A percentile compares a stretch with the other conserved stretches of the same genome.
These are phyloP conservation scores for Agapornis canus DNA, from an alignment of 2,797 vertebrate genomes.

Conservation along the genomic window DNA sequence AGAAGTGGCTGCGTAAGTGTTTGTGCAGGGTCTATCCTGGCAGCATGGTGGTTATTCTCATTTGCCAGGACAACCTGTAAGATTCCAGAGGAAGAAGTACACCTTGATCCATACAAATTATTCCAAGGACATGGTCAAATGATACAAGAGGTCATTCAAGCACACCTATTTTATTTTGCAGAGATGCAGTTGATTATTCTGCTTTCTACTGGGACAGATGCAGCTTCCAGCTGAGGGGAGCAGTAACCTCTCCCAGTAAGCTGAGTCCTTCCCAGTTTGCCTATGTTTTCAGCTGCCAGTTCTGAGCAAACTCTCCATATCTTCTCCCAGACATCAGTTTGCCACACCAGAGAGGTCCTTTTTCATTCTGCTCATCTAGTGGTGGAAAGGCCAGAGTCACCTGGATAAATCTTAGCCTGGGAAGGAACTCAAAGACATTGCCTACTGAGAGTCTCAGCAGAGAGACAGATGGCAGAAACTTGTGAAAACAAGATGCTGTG, in stretches of 20 bases:
- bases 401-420: background rate
- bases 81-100: background rate
- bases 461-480: background rate
- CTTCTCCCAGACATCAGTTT: background rate
- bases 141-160: background rate
- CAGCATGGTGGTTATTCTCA: background rate
- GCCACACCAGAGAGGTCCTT: background rate
- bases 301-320: background rate
- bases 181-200: accelerated
- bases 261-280: background rate
- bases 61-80: background rate
- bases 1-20: accelerated
- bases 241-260: background rate
- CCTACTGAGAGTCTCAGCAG: background rate
- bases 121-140: background rate
- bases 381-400: background rate
- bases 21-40: background rate
- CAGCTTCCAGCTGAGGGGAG: background rate
- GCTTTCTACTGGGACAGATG: accelerated
- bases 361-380: background rate
- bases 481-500: background rate
- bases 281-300: background rate
- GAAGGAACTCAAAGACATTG: background rate
- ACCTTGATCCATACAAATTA: background rate
- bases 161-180: background rate